Conservation (phyloP, 2,888 invertebrate species). For the Nemapogon koenigi region DNA sequence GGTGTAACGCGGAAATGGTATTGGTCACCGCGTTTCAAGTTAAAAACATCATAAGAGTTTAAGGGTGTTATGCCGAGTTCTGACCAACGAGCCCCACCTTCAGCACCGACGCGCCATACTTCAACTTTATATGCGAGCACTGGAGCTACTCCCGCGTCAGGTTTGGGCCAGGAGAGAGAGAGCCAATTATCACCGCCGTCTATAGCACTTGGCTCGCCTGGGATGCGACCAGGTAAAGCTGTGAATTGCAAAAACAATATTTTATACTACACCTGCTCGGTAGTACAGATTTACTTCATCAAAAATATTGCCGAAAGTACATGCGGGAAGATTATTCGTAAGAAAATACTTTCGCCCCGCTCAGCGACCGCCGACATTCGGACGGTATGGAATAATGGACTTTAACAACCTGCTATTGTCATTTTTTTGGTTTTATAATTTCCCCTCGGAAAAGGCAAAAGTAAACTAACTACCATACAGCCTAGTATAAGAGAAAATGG, state of each 20-base stretch:
- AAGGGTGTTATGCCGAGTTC: constrained; percentile 83
- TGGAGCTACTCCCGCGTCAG: constrained; percentile 73
- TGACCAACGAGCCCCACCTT: constrained; percentile 84
- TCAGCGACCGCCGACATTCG: no score
- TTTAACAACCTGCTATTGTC: no score
- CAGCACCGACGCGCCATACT: constrained; percentile 78
- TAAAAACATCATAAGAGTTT: constrained; percentile 83
- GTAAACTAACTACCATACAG: no score
- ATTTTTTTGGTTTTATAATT: no score
- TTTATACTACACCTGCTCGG: neutral
- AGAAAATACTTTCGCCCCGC: no score
- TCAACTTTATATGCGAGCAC: constrained; percentile 85
- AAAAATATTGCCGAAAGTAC: no score
- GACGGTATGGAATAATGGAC: no score
- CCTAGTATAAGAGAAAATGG: no score
- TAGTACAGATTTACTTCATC: no score
- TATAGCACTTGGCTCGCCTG: constrained; percentile 75
- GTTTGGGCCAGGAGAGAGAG: constrained; percentile 83
- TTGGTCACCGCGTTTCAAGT: constrained; percentile 77
- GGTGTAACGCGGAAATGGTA: constrained; percentile 90
- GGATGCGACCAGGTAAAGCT: constrained; percentile 85
- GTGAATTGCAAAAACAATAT: constrained; percentile 25
- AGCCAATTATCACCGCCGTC: constrained; percentile 88
- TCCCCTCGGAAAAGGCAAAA: no score
- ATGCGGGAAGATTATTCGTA: no score